Conservation (phyloP, 2,113 vertebrate species). For the Petromus typicus region DNA sequence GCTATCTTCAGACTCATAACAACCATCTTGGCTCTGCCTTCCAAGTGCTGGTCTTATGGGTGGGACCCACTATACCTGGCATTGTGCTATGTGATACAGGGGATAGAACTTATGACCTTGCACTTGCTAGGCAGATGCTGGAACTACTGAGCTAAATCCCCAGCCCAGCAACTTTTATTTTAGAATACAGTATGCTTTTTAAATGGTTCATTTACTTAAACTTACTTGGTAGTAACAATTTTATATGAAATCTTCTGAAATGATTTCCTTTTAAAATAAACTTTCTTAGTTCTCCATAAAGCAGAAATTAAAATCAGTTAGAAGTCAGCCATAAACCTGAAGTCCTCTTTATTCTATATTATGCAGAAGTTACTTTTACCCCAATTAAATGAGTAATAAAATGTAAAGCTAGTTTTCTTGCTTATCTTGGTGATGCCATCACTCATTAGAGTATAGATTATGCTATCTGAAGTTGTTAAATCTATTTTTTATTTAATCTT, state of each 20-base stretch:
- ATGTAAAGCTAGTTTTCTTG: neutral
- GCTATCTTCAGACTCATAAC: too few species aligned
- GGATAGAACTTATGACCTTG: too few species aligned
- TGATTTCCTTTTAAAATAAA: conserved; percentile 34
- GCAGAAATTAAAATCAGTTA: conserved; percentile 35
- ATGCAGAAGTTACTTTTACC: neutral
- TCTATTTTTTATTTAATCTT: too few species aligned
- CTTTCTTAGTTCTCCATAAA: neutral
- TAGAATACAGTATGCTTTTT: conserved; percentile 26
- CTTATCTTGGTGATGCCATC: neutral
- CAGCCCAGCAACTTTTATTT: neutral
- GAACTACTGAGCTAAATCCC: too few species aligned
- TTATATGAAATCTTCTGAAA: conserved; percentile 51
- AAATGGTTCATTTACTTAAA: conserved; percentile 38
- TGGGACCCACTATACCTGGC: too few species aligned
- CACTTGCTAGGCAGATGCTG: too few species aligned
- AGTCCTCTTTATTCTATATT: neutral
- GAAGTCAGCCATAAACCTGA: neutral
- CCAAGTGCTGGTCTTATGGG: too few species aligned
- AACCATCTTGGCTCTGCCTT: too few species aligned
- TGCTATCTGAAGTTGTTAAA: neutral
- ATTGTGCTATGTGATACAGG: too few species aligned
- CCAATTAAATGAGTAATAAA: conserved; percentile 47
- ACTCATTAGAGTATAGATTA: neutral
- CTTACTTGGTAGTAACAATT: conserved; percentile 15